Evolutionary conservation across 2,797 vertebrate species (phyloP), one percentile per base, ranked within the genome.

Genomic region (Ceyx erithaca): DNA sequence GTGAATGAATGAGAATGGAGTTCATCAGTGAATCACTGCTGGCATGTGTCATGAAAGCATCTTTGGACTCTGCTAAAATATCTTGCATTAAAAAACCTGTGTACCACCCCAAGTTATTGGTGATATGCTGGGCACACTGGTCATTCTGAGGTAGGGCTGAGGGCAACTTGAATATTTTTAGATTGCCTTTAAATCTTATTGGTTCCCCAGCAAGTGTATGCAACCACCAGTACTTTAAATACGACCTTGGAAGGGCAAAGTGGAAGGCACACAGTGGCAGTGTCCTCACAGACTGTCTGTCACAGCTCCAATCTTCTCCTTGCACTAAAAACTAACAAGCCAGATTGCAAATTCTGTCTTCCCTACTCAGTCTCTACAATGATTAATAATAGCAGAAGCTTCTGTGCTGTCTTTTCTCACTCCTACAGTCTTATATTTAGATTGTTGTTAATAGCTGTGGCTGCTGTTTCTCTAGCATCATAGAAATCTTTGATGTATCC

Each of bases 1-100:
- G 21, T 72, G 37, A 76, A 78, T 54, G 33, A 80, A 83, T 59
- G 51, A 31, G 23, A 45, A 37, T 10, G 37, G 41, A 13, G 45
- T 43, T 77, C 82, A 52, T 77, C 76, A 85, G 48, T 91, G 72
- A 92, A 84, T 95, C 66, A 85, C 45, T 84, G 57, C 41, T 89
- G 67, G 55, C 43, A 67, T 91, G 67, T 92, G 79, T 67, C 89
- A 71, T 52, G 85, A 86, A 58, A 80, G 54, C 59, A 68, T 92
- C 52, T 91, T 77, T 91, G 71, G 87, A 71, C 80, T 71, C 49
- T 18, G 15, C 15, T 85, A 46, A 79, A 87, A 84, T 40, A n/a
- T 43, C 49, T 64, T 70, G 43, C 37, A 55, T 54, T 90, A 82
- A 87, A 94, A 85, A 54, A 31, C 23, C 17, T 5, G 7, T 41